Percentiles rank a stretch among this genome's conserved stretches.
Evolutionary conservation across 2,888 invertebrate species (phyloP).

Genomic region (Andricus quercusramuli): DNA sequence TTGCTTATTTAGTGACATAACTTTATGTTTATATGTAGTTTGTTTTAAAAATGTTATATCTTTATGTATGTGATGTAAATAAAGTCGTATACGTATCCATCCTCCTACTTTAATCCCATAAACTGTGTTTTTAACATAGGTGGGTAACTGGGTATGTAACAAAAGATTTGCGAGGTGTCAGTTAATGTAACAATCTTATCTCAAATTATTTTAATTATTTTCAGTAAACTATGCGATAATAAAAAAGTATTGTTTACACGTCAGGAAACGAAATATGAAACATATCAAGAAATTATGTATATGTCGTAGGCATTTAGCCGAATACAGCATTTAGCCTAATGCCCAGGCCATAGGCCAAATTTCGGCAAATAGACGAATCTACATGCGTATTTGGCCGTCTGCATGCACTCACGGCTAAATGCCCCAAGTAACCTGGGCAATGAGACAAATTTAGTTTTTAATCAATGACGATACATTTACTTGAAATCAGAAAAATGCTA

Average conservation of each 20-base stretch:
- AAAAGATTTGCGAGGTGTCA: background rate
- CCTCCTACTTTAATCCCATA: background rate
- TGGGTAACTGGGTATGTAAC: too few relatives aligned
- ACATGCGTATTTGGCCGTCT: too few relatives aligned
- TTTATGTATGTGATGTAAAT: conserved; percentile 60
- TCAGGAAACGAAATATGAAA: background rate
- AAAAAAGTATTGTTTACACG: background rate
- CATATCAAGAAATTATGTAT: too few relatives aligned
- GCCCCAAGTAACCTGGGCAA: too few relatives aligned
- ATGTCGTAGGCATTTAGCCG: too few relatives aligned
- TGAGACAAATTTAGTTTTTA: too few relatives aligned
- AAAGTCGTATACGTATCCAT: conserved; percentile 59
- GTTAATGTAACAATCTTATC: background rate
- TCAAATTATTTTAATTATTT: background rate
- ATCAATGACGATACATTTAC: too few relatives aligned
- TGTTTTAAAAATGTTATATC: conserved; percentile 40
- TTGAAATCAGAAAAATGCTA: too few relatives aligned
- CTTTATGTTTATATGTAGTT: conserved; percentile 19
- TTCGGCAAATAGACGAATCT: too few relatives aligned
- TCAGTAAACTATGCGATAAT: background rate
- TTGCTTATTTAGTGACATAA: background rate
- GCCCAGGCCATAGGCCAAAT: too few relatives aligned
- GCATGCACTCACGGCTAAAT: too few relatives aligned
- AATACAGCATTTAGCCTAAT: too few relatives aligned
- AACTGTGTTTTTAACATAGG: background rate